Evolutionary conservation across 2,888 invertebrate species (phyloP).

Genomic region (Spisula solida): DNA sequence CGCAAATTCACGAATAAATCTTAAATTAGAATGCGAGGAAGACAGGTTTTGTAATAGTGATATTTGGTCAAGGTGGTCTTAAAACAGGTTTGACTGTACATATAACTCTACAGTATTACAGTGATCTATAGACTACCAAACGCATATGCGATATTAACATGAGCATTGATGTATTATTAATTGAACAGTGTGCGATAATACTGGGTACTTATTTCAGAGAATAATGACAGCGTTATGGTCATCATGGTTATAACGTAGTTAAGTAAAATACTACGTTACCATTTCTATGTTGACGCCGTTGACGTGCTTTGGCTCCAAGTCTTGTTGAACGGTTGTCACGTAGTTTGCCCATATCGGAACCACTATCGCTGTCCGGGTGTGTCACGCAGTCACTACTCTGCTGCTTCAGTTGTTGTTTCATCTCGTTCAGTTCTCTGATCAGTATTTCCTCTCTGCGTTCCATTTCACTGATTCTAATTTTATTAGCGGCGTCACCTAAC

Average conservation of each 20-base stretch:
- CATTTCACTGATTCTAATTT: conserved; percentile 19
- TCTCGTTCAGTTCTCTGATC: neutral
- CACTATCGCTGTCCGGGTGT: neutral
- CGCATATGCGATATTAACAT: too few species aligned
- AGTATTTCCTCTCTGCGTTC: conserved; percentile 15
- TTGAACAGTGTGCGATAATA: too few species aligned
- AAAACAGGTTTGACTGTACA: too few species aligned
- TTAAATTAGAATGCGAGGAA: too few species aligned
- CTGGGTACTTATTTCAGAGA: too few species aligned
- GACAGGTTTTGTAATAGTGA: too few species aligned
- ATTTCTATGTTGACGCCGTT: neutral
- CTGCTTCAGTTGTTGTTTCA: neutral
- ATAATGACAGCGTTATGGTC: too few species aligned
- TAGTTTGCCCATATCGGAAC: neutral
- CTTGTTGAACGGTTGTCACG: neutral
- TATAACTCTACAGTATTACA: too few species aligned
- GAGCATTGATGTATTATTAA: too few species aligned
- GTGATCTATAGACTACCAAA: too few species aligned
- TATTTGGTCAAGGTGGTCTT: too few species aligned
- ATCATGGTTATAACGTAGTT: neutral
- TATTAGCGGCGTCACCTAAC: neutral
- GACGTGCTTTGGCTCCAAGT: neutral
- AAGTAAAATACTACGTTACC: neutral
- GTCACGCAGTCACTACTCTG: neutral
- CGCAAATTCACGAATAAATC: too few species aligned